These are phyloP conservation scores for Pteromalus puparum DNA, from an alignment of 1,140 invertebrate species.

Conservation along the genomic window DNA sequence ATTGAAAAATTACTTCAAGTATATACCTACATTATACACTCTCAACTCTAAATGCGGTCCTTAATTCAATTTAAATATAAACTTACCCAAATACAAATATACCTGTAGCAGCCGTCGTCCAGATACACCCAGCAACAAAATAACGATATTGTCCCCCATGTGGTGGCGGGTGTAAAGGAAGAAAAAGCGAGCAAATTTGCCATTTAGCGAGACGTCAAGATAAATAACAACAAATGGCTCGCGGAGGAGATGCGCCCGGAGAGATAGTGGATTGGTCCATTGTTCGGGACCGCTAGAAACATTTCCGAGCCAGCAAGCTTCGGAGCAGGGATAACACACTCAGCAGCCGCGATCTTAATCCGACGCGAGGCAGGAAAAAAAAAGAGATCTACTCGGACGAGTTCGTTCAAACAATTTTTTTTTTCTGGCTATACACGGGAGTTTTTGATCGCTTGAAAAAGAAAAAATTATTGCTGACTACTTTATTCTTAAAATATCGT, in stretches of 20 bases:
- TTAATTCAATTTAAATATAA: too few relatives aligned
- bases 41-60: too few relatives aligned
- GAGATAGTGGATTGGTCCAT: slow-evolving; percentile 24
- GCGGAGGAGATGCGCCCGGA: slow-evolving; percentile 10
- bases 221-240: slow-evolving; percentile 36
- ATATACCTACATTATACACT: too few relatives aligned
- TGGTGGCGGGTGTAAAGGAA: not conserved
- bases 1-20: too few relatives aligned
- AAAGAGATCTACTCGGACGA: not conserved
- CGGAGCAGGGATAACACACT: not conserved
- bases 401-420: not conserved
- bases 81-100: too few relatives aligned
- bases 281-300: slow-evolving; percentile 29
- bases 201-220: slow-evolving; percentile 36
- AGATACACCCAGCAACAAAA: not conserved
- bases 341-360: slow-evolving; percentile 39
- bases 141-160: slow-evolving; percentile 17
- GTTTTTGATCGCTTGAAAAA: slow-evolving; percentile 2
- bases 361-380: slow-evolving; percentile 24
- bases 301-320: slow-evolving; percentile 17
- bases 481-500: too few relatives aligned
- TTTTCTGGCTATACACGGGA: not conserved
- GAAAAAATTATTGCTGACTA: too few relatives aligned
- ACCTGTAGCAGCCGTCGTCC: too few relatives aligned
- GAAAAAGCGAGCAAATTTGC: not conserved